phyloP scores from a whole-genome alignment of 2,797 vertebrate genomes.

The Tinamus major region DNA sequence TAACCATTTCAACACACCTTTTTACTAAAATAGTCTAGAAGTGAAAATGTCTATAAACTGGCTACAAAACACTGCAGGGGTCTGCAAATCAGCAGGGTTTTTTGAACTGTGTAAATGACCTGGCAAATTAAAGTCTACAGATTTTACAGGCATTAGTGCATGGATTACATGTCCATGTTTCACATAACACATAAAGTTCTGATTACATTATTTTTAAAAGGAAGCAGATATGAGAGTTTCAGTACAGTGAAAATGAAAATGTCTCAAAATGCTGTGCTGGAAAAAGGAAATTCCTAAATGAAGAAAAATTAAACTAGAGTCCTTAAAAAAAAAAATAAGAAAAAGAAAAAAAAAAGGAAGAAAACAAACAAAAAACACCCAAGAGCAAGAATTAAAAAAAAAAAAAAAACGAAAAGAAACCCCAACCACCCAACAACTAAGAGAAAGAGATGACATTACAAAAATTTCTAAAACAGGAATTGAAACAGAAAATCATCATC shows the following conservation, averaged over 20 bases:
- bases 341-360: no score
- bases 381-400: background rate
- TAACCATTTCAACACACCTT: background rate
- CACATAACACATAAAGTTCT: background rate
- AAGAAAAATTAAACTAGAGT: background rate
- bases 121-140: background rate
- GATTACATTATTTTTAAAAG: background rate
- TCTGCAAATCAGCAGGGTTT: background rate
- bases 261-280: background rate
- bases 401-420: no score
- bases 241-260: background rate
- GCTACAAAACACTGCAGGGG: background rate
- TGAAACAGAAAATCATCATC: background rate
- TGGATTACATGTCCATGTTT: background rate
- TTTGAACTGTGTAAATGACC: background rate
- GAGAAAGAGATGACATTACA: background rate
- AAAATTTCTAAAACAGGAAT: background rate
- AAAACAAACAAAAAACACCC: no score
- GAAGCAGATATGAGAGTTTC: background rate
- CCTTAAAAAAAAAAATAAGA: background rate
- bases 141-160: background rate
- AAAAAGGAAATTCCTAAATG: background rate
- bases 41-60: background rate
- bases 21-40: background rate
- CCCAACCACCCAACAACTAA: background rate